These are phyloP conservation scores for Helicorthomorpha holstii DNA, from an alignment of 1,140 invertebrate species.

Conservation along the genomic window DNA sequence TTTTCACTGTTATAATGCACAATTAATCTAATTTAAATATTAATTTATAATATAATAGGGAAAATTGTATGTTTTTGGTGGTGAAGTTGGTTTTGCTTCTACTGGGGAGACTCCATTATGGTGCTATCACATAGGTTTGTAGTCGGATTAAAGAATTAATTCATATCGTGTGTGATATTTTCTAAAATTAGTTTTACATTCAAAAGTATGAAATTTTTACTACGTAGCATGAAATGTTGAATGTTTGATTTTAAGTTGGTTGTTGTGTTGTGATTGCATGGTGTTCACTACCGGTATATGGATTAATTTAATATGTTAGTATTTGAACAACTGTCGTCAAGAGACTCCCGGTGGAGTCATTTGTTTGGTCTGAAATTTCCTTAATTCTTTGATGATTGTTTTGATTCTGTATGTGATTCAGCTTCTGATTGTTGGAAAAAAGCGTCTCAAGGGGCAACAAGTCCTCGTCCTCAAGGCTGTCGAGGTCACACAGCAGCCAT, in stretches of 20 bases:
- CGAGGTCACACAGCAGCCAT: constrained; percentile 67
- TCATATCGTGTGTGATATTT: too few species aligned
- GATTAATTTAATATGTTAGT: too few species aligned
- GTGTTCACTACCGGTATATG: too few species aligned
- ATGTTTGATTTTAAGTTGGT: too few species aligned
- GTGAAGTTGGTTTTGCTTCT: constrained; percentile 61
- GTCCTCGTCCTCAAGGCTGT: constrained; percentile 49
- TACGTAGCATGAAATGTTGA: too few species aligned
- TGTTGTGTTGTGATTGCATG: too few species aligned
- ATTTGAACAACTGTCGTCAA: too few species aligned
- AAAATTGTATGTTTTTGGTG: constrained; percentile 70
- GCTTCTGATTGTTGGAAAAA: constrained; percentile 30
- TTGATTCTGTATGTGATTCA: too few species aligned
- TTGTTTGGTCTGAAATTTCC: background rate
- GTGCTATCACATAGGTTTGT: constrained; percentile 62
- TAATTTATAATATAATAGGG: constrained; percentile 32
- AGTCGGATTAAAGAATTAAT: background rate
- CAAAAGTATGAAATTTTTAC: too few species aligned
- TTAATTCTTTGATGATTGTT: too few species aligned
- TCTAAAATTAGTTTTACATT: too few species aligned
- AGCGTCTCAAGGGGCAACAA: constrained; percentile 32
- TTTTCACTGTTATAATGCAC: background rate
- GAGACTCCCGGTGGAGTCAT: too few species aligned
- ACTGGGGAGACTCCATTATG: constrained; percentile 68
- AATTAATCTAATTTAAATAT: constrained; percentile 4